Conservation (phyloP, 2,888 invertebrate genomes). For the Aradus depressus region DNA sequence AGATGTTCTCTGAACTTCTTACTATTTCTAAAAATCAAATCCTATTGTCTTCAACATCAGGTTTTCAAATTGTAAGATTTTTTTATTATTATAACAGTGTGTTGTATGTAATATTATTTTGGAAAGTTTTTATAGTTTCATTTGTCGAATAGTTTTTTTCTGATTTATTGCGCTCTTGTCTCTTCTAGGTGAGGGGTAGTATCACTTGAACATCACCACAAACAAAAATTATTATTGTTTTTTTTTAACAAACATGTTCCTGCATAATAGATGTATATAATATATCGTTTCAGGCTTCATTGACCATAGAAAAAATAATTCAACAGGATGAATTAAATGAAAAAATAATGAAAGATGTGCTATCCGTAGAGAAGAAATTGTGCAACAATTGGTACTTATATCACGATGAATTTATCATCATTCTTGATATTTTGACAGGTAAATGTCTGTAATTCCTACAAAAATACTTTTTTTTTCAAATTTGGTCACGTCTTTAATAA, state of each 20-base stretch:
- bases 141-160: too few species aligned
- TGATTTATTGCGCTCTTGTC: too few species aligned
- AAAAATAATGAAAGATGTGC: slow-evolving; percentile 15
- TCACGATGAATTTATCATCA: slow-evolving; percentile 20
- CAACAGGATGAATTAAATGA: slow-evolving; percentile 1
- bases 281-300: slow-evolving; percentile 13
- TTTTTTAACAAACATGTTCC: too few species aligned
- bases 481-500: neutral
- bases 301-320: slow-evolving; percentile 15
- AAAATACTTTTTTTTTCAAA: neutral
- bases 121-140: too few species aligned
- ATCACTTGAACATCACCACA: too few species aligned
- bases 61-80: slow-evolving; percentile 9
- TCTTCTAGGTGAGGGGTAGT: too few species aligned
- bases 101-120: too few species aligned
- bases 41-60: slow-evolving; percentile 1
- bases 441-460: slow-evolving; percentile 4
- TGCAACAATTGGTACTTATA: slow-evolving; percentile 20
- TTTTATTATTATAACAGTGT: too few species aligned
- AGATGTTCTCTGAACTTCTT: neutral
- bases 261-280: too few species aligned
- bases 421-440: slow-evolving; percentile 25
- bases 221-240: too few species aligned
- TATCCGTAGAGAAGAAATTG: slow-evolving; percentile 10
- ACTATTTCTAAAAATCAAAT: neutral